phyloP scores from a whole-genome alignment of 2,113 vertebrate species.

The Nannobrachium achirus region DNA sequence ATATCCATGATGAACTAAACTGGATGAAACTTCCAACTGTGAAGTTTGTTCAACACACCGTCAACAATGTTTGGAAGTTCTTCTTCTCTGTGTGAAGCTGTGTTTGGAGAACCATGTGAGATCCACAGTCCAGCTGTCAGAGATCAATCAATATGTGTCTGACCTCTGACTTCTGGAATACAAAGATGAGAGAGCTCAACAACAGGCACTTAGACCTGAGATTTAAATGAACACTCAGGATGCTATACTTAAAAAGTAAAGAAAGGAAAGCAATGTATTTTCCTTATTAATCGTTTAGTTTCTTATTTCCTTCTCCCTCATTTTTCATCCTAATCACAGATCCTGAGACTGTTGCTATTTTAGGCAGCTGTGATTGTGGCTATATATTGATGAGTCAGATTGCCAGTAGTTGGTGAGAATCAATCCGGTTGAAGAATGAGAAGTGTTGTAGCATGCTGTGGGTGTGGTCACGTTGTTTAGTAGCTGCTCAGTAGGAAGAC shows the following conservation, averaged over 20 bases:
- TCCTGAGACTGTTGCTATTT: conserved; percentile 55
- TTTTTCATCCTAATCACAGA: conserved; percentile 37
- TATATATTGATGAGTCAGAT: conserved; percentile 73
- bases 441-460: conserved; percentile 47
- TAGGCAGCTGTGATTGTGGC: conserved; percentile 30
- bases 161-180: too few relatives aligned
- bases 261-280: too few relatives aligned
- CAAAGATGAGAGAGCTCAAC: too few relatives aligned
- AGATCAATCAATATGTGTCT: too few relatives aligned
- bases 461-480: conserved; percentile 63
- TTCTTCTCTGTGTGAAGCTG: neutral
- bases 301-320: too few relatives aligned
- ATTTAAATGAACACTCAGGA: too few relatives aligned
- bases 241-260: too few relatives aligned
- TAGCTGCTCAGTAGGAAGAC: conserved; percentile 50
- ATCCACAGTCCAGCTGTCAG: too few relatives aligned
- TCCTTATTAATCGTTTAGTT: too few relatives aligned
- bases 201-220: too few relatives aligned
- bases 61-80: conserved; percentile 49
- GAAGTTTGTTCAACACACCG: conserved; percentile 50
- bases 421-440: conserved; percentile 69
- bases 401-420: conserved; percentile 51
- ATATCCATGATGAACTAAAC: neutral
- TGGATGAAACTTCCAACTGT: conserved; percentile 24
- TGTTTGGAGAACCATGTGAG: neutral